Percentiles rank a stretch among this genome's conserved stretches.
Conservation (phyloP, 2,797 vertebrate genomes). For the Loris lydekkerianus region DNA sequence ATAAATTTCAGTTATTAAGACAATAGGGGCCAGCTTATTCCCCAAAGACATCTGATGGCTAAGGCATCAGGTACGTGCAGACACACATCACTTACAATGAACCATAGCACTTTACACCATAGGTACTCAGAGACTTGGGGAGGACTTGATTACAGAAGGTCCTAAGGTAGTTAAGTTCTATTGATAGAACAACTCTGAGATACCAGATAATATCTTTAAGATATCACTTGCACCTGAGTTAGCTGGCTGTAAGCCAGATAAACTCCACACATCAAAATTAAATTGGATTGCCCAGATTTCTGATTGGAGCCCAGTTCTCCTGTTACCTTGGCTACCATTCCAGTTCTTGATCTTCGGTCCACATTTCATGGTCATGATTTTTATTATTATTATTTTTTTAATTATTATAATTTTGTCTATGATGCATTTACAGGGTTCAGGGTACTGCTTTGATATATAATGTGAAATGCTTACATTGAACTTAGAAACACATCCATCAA, state of each 20-base stretch:
- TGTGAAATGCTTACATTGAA: too few species aligned
- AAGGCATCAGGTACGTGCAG: neutral
- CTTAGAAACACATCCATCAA: too few species aligned
- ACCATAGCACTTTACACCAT: neutral
- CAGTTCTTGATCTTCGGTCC: neutral
- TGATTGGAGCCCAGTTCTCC: neutral
- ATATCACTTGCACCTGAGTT: neutral
- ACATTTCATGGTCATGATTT: neutral
- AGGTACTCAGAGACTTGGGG: neutral
- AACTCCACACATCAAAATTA: neutral
- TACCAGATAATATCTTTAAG: neutral
- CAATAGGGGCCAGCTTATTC: neutral
- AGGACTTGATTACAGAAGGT: neutral
- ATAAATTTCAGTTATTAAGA: slow-evolving; percentile 37
- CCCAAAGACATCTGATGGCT: neutral
- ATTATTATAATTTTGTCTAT: too few species aligned
- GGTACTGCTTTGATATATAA: too few species aligned
- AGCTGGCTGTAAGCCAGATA: neutral
- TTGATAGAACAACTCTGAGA: slow-evolving; percentile 32
- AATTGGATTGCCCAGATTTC: neutral
- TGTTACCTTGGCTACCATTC: neutral
- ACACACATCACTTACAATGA: neutral
- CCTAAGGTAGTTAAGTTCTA: slow-evolving; percentile 28
- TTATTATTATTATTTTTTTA: neutral
- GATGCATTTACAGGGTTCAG: too few species aligned